These are phyloP conservation scores for Glaucidium brasilianum DNA, from an alignment of 2,113 vertebrate species.

Conservation along the genomic window DNA sequence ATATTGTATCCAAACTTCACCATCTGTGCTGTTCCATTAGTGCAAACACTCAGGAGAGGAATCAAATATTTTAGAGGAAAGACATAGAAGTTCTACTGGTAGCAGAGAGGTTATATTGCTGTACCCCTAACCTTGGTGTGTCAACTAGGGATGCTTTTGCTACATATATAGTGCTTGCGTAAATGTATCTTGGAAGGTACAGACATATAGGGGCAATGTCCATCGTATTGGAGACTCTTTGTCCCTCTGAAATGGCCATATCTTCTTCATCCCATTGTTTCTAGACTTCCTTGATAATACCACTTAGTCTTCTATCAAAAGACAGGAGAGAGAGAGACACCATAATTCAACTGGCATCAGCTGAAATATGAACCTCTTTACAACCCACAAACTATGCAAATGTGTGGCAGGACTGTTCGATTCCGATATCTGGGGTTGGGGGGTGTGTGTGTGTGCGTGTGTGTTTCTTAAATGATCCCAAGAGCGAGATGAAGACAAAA, in stretches of 20 bases:
- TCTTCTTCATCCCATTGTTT: neutral
- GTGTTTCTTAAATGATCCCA: no score
- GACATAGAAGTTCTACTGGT: rapidly evolving
- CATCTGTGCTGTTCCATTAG: neutral
- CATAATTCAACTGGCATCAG: neutral
- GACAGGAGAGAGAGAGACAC: neutral
- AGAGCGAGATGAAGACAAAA: no score
- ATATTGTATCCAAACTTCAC: neutral
- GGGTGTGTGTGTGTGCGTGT: no score
- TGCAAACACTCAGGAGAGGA: neutral
- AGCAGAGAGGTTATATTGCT: neutral
- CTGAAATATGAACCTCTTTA: neutral
- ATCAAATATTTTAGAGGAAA: neutral
- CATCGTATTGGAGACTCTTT: neutral
- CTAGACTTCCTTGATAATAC: neutral
- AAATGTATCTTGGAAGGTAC: neutral
- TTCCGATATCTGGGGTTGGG: no score
- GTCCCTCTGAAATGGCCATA: neutral
- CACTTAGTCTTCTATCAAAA: neutral
- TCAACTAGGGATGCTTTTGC: neutral
- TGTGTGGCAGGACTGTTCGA: neutral
- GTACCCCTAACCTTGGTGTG: neutral
- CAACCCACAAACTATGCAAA: neutral
- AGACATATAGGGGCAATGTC: rapidly evolving
- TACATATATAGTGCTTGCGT: neutral